phyloP scores from a whole-genome alignment of 1,140 invertebrate genomes.

The Pseudomyrmex gracilis region DNA sequence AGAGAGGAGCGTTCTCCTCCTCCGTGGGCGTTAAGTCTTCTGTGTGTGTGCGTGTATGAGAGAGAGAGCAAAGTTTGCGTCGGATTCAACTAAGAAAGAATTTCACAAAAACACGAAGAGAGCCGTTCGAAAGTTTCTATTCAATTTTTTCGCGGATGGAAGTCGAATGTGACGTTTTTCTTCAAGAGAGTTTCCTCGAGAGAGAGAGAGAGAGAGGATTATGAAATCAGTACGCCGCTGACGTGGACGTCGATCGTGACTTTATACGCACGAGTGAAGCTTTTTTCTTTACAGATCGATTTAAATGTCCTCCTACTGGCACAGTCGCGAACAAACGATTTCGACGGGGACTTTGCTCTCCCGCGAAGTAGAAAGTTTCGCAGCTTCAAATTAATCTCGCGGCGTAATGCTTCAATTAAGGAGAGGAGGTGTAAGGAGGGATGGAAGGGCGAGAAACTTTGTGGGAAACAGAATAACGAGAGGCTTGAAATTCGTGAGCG shows the following conservation, averaged over 20 bases:
- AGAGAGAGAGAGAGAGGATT: constrained; percentile 12
- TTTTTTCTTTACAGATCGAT: constrained; percentile 24
- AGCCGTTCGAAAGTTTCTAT: background rate
- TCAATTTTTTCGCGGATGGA: background rate
- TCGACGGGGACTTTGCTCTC: background rate
- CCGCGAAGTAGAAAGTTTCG: constrained; percentile 10
- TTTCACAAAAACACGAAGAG: background rate
- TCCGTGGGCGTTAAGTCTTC: background rate
- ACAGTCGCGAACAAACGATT: constrained; percentile 5
- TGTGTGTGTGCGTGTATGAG: too few relatives aligned
- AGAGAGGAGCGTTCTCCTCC: background rate
- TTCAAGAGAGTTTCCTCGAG: background rate
- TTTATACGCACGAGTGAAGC: background rate
- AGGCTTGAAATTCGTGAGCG: background rate
- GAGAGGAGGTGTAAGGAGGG: background rate
- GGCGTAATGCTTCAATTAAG: background rate
- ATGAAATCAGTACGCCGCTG: background rate
- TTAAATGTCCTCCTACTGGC: constrained; percentile 23
- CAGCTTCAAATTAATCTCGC: constrained; percentile 13
- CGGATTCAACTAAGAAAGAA: background rate
- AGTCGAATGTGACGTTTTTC: background rate
- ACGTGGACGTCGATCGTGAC: constrained; percentile 17
- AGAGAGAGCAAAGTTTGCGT: background rate
- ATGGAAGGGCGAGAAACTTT: background rate
- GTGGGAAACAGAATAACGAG: constrained; percentile 19